Base-by-base conservation (phyloP, 2,888 invertebrate species). In the Cephus pygmeus region DNA sequence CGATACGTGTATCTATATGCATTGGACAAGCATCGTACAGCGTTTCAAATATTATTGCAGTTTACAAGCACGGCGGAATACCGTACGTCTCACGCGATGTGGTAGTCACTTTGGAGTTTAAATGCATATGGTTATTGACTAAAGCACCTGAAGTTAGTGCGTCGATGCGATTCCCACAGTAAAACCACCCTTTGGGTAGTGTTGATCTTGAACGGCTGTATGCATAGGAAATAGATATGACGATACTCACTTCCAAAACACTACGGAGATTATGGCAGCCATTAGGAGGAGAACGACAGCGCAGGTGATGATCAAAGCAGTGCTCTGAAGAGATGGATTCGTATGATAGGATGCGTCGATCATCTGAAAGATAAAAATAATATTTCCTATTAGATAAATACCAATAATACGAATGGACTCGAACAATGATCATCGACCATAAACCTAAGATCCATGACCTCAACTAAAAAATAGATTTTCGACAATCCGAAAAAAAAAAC, bases 241-340 rank as follows among this genome's bases (percentile, higher is more conserved):
- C n/a, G 76, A 77, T 92, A 96, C 96, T 96, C 94, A 97, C 97
- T 96, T 97, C 96, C 97, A 97, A 92, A 96, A 95, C 86, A 97
- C 94, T 88, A 96, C 95, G 88, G 96, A 95, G 88, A 95, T 96
- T 89, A 97, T 94, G 89, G 96, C 94, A 84, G 96, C 94, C 90
- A 96, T 95, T 86, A 96, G 93, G 85, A 96, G 93, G 85, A 97
- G 93, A 80, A 96, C 94, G 87, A 96, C 94, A 87, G 96, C 96
- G 92, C 96, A 96, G 86, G 96, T 94, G 83, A 95, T 96, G 92
- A 97, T 96, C 92, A 96, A 95, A 87, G 96, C 96, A 86, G 96
- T 95, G 85, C 96, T 96, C 92, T 96, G 96, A 87, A 97, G 93
- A 83, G 96, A 96, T 85, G 96, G 96, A 90, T 96, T 96, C 92